Conservation (phyloP, 2,113 vertebrate species). For the Spheniscus mendiculus region DNA sequence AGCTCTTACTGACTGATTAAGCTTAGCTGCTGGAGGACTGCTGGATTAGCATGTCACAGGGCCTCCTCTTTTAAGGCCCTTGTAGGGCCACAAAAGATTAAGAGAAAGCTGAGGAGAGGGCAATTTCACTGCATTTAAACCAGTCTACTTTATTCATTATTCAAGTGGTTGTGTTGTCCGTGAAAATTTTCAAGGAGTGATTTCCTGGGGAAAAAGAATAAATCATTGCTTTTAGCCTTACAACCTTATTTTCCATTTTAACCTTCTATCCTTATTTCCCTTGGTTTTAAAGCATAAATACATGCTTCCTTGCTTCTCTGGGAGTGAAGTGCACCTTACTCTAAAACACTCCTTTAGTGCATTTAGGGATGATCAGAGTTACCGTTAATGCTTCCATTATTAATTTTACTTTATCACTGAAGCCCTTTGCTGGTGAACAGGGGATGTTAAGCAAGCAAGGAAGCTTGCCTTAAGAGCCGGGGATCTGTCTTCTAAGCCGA, state of each 20-base stretch:
- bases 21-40: not conserved
- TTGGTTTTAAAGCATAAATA: not conserved
- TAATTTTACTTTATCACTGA: not conserved
- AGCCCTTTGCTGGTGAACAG: not conserved
- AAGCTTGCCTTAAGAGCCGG: not conserved
- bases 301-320: not conserved
- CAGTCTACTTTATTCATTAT: constrained; percentile 15
- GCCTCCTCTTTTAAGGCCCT: constrained; percentile 23
- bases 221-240: not conserved
- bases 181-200: constrained; percentile 43
- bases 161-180: not conserved
- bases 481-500: not conserved
- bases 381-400: not conserved
- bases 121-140: constrained; percentile 27
- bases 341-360: not conserved
- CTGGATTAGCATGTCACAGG: constrained; percentile 28
- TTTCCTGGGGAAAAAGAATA: not conserved
- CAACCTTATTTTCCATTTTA: not conserved
- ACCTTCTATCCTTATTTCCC: not conserved
- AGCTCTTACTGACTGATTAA: not conserved
- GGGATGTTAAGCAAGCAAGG: not conserved
- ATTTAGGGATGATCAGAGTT: not conserved
- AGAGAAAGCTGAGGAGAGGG: constrained; percentile 35
- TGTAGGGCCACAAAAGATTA: constrained; percentile 43
- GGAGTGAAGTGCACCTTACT: not conserved